These are phyloP conservation scores for Drosophila saltans DNA, from an alignment of 1,140 invertebrate genomes.

Conservation along the genomic window DNA sequence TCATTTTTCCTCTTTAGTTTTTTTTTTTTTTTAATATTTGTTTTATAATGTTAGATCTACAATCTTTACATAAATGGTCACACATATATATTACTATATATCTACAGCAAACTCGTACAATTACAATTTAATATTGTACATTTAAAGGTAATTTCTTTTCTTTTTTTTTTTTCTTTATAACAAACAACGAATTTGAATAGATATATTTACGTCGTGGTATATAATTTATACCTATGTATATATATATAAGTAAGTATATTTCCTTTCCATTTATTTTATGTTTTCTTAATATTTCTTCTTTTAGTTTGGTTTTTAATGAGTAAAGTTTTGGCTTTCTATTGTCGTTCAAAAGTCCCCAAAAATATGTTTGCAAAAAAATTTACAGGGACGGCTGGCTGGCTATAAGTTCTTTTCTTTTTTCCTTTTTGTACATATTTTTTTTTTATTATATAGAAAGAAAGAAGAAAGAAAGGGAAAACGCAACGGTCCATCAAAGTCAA, in stretches of 20 bases:
- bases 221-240: conserved; percentile 48
- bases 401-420: no score
- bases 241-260: conserved; percentile 8
- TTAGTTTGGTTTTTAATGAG: not conserved
- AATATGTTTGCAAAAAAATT: conserved; percentile 12
- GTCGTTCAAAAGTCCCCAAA: conserved; percentile 32
- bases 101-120: conserved; percentile 58
- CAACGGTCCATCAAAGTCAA: no score
- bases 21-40: conserved; percentile 9
- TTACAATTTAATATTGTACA: conserved; percentile 34
- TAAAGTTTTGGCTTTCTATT: conserved; percentile 13
- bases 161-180: conserved; percentile 36
- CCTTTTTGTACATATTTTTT: no score
- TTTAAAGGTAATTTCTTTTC: conserved; percentile 12
- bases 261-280: conserved; percentile 10
- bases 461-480: no score
- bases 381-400: no score
- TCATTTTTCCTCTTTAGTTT: not conserved
- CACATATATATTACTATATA: conserved; percentile 15
- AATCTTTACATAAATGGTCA: conserved; percentile 55
- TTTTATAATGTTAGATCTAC: conserved; percentile 43
- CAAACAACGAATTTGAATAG: conserved; percentile 61
- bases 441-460: no score
- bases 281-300: conserved; percentile 31
- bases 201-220: conserved; percentile 16